Evolutionary conservation across 1,140 invertebrate species (phyloP), one percentile per base, ranked within the genome.

Genomic region (Neodiprion fabricii): DNA sequence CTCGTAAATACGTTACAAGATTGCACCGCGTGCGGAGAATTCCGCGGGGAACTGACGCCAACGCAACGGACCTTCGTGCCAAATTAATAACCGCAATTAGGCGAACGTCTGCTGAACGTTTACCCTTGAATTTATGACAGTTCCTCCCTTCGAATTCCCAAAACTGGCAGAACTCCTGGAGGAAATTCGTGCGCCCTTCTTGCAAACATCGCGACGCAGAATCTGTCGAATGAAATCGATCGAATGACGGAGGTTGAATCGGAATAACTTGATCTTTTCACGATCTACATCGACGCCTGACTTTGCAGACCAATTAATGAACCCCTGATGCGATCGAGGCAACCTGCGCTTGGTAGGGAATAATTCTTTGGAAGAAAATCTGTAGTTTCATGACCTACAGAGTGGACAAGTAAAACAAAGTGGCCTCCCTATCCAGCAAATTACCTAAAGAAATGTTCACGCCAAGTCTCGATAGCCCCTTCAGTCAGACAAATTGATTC

Each of bases 11-110:
- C n/a, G 9, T 61, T 17, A 61, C 53, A 61, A 61, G 53, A 61
- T 61, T 61, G 53, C 53, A 61, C 53, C 53, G 53, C 53, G 7
- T 61, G 53, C 53, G 53, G 53, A 17, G n/a, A 61, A 61, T 61
- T 17, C n/a, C 53, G 53, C n/a, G 53, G 53, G 53, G 53, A 14
- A 61, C 53, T 61, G 28, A 40, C 28, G 28, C 53, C 53, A 12
- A 14, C n/a, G 53, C 11, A 61, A 61, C n/a, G 53, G 53, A 61
- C 53, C n/a, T 61, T 12, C 8, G 11, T 12, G 7, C 11, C 11
- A 61, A 61, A 61, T 61, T 61, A 61, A 61, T 61, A 61, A 61
- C n/a, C 53, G 5, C 53, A 61, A 61, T 61, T 61, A 61, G 53
- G 28, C 28, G 28, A 40, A 40, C 28, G 28, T 40, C 28, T 40